phyloP scores from a whole-genome alignment of 2,888 invertebrate species.

The Phyto melanocephala region DNA sequence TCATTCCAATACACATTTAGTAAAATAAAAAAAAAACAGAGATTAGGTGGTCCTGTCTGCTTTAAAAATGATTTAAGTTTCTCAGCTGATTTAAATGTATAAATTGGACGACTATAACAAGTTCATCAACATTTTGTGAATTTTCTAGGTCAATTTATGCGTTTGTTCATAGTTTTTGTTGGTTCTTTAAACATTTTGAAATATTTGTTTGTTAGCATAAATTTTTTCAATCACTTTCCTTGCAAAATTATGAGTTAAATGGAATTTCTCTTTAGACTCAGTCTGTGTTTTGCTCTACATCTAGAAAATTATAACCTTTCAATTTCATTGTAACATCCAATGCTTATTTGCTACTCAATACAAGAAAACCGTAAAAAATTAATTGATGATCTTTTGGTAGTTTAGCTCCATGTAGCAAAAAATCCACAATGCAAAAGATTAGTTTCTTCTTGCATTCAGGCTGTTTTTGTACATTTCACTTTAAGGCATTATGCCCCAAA shows the following conservation, averaged over 20 bases:
- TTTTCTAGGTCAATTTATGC: constrained; percentile 25
- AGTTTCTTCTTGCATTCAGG: neutral
- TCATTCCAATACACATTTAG: no score
- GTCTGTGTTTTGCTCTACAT: neutral
- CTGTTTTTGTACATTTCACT: constrained; percentile 54
- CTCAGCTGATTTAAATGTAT: neutral
- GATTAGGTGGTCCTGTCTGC: constrained; percentile 36
- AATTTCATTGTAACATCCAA: constrained; percentile 56
- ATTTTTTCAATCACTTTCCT: constrained; percentile 20
- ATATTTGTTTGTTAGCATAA: neutral
- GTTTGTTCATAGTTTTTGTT: neutral
- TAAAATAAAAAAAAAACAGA: neutral
- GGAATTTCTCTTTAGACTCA: neutral
- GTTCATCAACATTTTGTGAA: neutral
- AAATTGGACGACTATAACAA: neutral
- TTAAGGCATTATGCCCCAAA: constrained; percentile 50
- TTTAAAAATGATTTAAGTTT: constrained; percentile 22
- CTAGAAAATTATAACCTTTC: constrained; percentile 59
- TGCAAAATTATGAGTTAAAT: neutral
- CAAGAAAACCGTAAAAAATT: constrained; percentile 12
- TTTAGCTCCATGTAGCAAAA: constrained; percentile 26
- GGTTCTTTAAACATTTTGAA: neutral
- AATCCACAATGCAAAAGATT: constrained; percentile 30
- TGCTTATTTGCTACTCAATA: constrained; percentile 1
- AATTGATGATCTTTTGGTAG: constrained; percentile 15